Percentiles rank a stretch among this genome's conserved stretches.
Conservation (phyloP, 2,797 vertebrate genomes). For the Kryptopterus vitreolus region DNA sequence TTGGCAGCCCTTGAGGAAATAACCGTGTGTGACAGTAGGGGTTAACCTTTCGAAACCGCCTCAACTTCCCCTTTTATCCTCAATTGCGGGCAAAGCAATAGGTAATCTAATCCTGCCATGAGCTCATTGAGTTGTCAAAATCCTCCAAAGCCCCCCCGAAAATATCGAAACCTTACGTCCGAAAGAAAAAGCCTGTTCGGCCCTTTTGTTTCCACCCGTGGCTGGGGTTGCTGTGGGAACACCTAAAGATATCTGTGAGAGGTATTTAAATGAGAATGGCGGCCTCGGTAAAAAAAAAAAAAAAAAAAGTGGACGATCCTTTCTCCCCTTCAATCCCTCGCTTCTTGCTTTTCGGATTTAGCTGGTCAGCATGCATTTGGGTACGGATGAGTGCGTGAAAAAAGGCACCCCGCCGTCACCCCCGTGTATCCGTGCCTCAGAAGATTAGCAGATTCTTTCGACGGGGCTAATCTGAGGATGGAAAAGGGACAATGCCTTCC, state of each 20-base stretch:
- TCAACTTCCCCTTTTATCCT: slow-evolving; percentile 27
- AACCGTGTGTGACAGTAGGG: slow-evolving; percentile 48
- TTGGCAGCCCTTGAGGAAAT: slow-evolving; percentile 49
- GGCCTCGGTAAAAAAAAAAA: too few species aligned
- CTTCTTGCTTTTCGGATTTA: slow-evolving; percentile 44
- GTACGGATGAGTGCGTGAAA: slow-evolving; percentile 71
- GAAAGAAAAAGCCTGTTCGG: slow-evolving; percentile 32
- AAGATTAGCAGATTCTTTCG: slow-evolving; percentile 76
- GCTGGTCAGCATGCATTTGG: slow-evolving; percentile 69
- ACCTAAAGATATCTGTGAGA: slow-evolving; percentile 62
- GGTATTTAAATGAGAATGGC: slow-evolving; percentile 61
- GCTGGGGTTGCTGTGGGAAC: slow-evolving; percentile 75
- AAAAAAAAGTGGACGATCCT: slow-evolving; percentile 25
- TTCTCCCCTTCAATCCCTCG: slow-evolving; percentile 13
- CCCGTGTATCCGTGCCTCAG: slow-evolving; percentile 69
- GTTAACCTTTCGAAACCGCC: slow-evolving; percentile 26
- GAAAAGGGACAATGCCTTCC: slow-evolving; percentile 68
- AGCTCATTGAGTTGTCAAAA: slow-evolving; percentile 61
- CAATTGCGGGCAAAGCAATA: slow-evolving; percentile 46
- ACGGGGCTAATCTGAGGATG: slow-evolving; percentile 74
- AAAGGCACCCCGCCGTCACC: slow-evolving; percentile 74
- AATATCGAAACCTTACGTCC: slow-evolving; percentile 21
- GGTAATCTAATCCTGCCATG: slow-evolving; percentile 41
- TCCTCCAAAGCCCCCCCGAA: slow-evolving; percentile 41
- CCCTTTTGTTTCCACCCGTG: slow-evolving; percentile 29